phyloP scores from a whole-genome alignment of 1,140 invertebrate genomes.

The Aphaenogaster floridana region DNA sequence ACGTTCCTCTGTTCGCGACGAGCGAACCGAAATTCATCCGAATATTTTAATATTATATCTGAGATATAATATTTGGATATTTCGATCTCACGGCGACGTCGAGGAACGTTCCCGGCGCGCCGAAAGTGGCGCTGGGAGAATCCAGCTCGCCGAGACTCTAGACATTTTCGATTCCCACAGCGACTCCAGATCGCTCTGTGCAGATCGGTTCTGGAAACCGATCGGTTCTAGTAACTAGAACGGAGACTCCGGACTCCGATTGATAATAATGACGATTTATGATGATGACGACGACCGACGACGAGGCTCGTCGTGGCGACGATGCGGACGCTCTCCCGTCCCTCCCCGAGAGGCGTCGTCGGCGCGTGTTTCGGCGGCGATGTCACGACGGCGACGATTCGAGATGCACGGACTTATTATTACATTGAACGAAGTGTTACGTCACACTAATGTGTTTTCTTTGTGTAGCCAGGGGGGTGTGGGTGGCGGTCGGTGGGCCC shows the following conservation, averaged over 20 bases:
- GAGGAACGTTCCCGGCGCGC: slow-evolving; percentile 9
- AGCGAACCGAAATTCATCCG: not conserved
- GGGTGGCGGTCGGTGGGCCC: slow-evolving; percentile 48
- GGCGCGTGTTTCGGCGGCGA: slow-evolving; percentile 26
- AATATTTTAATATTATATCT: slow-evolving; percentile 31
- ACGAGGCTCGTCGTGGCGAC: slow-evolving; percentile 27
- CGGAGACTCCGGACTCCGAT: slow-evolving; percentile 2
- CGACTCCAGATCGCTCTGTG: slow-evolving; percentile 13
- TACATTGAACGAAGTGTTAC: slow-evolving; percentile 56
- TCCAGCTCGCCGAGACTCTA: not conserved
- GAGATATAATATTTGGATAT: slow-evolving; percentile 35
- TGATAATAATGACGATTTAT: not conserved
- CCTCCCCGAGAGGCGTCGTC: slow-evolving; percentile 29
- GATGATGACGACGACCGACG: not conserved
- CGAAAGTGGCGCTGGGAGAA: not conserved
- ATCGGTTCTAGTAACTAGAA: slow-evolving; percentile 28
- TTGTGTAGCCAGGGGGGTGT: slow-evolving; percentile 18
- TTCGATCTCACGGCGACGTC: not conserved
- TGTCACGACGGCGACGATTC: slow-evolving; percentile 63
- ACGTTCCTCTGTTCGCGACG: not conserved
- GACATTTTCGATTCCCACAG: not conserved
- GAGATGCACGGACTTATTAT: slow-evolving; percentile 53
- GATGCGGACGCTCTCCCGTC: slow-evolving; percentile 28
- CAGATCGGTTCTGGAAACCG: not conserved
- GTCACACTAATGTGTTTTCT: slow-evolving; percentile 60